Base-by-base conservation (phyloP, 1,140 invertebrate species). In the Drosophila leontia region DNA sequence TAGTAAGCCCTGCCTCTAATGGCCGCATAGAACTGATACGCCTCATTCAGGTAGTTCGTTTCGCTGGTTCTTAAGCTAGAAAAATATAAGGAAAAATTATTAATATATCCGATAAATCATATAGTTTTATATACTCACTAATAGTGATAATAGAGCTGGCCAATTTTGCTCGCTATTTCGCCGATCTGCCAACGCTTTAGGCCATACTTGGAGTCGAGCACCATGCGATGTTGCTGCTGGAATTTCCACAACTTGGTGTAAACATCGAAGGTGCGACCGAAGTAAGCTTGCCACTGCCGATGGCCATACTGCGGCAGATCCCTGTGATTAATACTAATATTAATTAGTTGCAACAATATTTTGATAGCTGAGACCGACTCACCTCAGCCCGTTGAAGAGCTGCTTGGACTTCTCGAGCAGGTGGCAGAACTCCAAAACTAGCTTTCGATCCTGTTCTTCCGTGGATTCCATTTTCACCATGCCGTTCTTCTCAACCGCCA, bases 191-290 rank as follows among this genome's bases (percentile, higher is more conserved):
- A 99, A 78, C 98, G 94, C 90, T 99, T 99, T 75, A 99, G 93
- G 19, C 97, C 97, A 94, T 99, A 99, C 93, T 99, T 99, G 74
- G 95, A 95, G 93, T 99, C 98, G 60, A 99, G 94, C 75, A 98
- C 95, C 93, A 95, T 96, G 93, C 98, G 95, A 94, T 99, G 98
- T 93, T 99, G 97, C 93, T 99, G 98, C 93, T 99, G 98, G 93
- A 98, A 99, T 93, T 99, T 99, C 98, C 98, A 99, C 48, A 99
- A 94, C 94, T 98, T 99, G 35, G 98, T 99, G 94, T 99, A 99
- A 58, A 99, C 97, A 94, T 99, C 98, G 94, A 99, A 99, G 55
- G 98, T 99, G 68, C 98, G 95, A 9, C 97, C 98, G 94, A 99
- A 99, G 93, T 99, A 99, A 8, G 97, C 96, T 94, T 99, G 98